Evolutionary conservation across 2,888 invertebrate species (phyloP).

Genomic region (Parochlus steinenii): DNA sequence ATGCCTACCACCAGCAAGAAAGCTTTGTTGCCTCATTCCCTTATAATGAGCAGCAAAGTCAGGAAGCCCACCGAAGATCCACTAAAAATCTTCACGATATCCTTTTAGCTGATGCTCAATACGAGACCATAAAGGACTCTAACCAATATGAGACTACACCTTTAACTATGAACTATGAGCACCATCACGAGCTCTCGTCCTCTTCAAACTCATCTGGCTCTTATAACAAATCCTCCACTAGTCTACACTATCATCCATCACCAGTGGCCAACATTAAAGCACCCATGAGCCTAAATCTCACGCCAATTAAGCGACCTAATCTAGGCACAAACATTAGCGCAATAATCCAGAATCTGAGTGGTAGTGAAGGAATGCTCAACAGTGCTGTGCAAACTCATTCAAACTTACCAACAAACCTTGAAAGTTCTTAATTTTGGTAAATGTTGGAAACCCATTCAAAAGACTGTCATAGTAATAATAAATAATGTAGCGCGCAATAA

Average conservation of each 20-base stretch:
- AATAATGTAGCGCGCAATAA: too few relatives aligned
- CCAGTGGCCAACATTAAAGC: too few relatives aligned
- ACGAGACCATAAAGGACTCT: constrained; percentile 33
- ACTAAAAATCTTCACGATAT: constrained; percentile 26
- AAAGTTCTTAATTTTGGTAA: too few relatives aligned
- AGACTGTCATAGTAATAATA: too few relatives aligned
- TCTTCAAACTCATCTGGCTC: constrained; percentile 10
- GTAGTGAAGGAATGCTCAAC: too few relatives aligned
- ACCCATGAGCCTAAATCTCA: constrained; percentile 21
- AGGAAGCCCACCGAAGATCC: constrained; percentile 29
- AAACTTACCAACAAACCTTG: too few relatives aligned
- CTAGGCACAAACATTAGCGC: constrained; percentile 32
- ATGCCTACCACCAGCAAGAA: constrained; percentile 4
- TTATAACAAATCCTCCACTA: constrained; percentile 9
- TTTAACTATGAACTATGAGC: constrained; percentile 16
- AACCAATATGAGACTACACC: constrained; percentile 17
- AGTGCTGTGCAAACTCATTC: too few relatives aligned
- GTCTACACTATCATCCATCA: background rate
- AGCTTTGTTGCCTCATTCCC: constrained; percentile 28
- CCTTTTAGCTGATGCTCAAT: constrained; percentile 43
- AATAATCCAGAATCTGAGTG: constrained; percentile 32
- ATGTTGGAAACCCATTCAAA: too few relatives aligned
- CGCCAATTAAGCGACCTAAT: constrained; percentile 26
- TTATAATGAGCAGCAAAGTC: constrained; percentile 28
- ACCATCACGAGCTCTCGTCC: constrained; percentile 17